Evolutionary conservation across 2,113 vertebrate genomes (phyloP), one percentile per base, ranked within the genome.

Genomic region (Genyomyrus donnyi): DNA sequence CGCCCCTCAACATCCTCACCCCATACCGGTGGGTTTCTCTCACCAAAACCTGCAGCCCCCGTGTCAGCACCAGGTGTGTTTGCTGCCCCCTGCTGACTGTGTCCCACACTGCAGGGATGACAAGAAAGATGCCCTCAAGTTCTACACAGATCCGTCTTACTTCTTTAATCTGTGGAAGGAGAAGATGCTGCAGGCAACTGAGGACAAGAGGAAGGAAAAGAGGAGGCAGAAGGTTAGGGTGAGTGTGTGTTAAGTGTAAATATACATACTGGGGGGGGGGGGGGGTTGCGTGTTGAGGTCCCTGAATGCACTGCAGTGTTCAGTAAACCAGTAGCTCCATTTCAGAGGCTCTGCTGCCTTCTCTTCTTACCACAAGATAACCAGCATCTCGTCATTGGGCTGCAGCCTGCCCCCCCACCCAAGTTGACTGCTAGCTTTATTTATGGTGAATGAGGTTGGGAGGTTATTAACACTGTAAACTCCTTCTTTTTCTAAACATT

Each of bases 121-220:
- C 92, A 97, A 97, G 94, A 98, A 97, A 91, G 97, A 98, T 0
- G 97, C 97, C 0, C 93, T 98, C 91, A 98, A 98, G 92, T 98
- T 98, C 94, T 98, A 98, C 95, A 98, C 97, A 0, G 97, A 98
- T 91, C 97, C 98, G 0, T 98, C 98, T 0, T 98, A 98, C 94
- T 98, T 98, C 96, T 98, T 98, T 92, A 98, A 96, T 94, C 94
- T 98, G 90, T 98, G 97, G 98, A 98, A 98, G 90, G 98, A 98
- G 95, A 98, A 98, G 93, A 98, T 98, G 98, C 94, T 98, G 90
- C 98, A 98, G 95, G 98, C 97, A 0, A 98, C 97, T 0, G 98
- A 98, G 89, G 98, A 98, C 93, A 98, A 98, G 88, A 96, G 98
- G 90, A 98, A 98, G 93, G 98, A 98, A 94, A 98, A 98, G 93